Evolutionary conservation across 1,140 invertebrate species (phyloP).

Genomic region (Diprion similis): DNA sequence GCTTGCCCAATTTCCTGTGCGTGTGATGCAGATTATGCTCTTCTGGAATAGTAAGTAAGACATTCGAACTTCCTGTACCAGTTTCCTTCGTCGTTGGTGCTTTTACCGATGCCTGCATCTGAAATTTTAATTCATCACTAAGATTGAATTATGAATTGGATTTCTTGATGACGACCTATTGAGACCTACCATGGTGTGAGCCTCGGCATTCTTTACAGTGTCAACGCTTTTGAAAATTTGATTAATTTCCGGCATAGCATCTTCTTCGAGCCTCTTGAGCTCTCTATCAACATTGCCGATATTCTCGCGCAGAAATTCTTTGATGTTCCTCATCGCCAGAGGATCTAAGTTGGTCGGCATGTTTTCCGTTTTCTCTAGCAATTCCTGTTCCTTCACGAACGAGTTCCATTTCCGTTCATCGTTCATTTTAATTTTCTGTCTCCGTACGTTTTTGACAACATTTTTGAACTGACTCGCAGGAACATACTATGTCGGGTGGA

Average conservation of each 20-base stretch:
- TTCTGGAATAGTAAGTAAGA: constrained; percentile 39
- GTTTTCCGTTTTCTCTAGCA: constrained; percentile 16
- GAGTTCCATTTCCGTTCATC: constrained; percentile 48
- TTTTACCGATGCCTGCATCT: constrained; percentile 3
- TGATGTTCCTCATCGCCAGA: constrained; percentile 19
- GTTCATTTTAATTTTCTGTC: constrained; percentile 42
- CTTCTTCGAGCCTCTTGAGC: constrained; percentile 39
- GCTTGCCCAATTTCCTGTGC: constrained; percentile 28
- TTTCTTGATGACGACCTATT: no score
- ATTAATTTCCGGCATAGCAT: constrained; percentile 35
- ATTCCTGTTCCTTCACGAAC: constrained; percentile 45
- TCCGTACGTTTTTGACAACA: constrained; percentile 49
- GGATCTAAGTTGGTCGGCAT: neutral
- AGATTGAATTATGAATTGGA: no score
- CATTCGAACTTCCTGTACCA: constrained; percentile 29
- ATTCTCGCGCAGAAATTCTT: constrained; percentile 33
- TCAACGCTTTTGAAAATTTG: constrained; percentile 16
- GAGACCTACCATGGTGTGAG: neutral
- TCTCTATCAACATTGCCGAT: constrained; percentile 41
- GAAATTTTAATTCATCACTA: neutral
- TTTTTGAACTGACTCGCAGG: constrained; percentile 50
- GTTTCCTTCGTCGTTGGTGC: constrained; percentile 21
- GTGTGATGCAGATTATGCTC: constrained; percentile 24
- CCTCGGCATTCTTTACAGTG: neutral
- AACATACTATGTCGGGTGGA: constrained; percentile 41